Conservation (phyloP, 2,888 invertebrate genomes). For the Tipula vernalis region DNA sequence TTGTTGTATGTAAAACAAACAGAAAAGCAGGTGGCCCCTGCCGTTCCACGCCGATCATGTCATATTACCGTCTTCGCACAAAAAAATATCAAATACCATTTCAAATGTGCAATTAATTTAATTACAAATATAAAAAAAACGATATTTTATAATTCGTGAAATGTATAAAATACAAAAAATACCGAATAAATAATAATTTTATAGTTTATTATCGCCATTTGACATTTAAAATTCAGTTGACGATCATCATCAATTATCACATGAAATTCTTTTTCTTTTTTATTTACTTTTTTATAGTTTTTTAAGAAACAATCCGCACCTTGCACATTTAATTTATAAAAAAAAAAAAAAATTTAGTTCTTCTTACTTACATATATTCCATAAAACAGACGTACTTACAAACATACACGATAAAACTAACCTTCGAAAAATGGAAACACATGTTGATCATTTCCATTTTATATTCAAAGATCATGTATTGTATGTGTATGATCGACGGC, state of each 20-base stretch:
- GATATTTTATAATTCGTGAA: background rate
- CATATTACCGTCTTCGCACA: background rate
- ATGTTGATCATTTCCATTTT: background rate
- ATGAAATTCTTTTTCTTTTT: background rate
- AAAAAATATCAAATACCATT: background rate
- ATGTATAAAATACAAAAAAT: background rate
- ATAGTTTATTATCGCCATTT: background rate
- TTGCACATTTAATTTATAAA: background rate
- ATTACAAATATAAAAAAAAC: background rate
- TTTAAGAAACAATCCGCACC: background rate
- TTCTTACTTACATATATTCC: background rate
- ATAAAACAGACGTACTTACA: background rate
- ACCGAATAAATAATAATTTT: conserved; percentile 4
- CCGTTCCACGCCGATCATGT: background rate
- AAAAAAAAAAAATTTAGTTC: background rate
- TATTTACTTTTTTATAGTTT: background rate
- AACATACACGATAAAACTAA: background rate
- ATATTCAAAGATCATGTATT: background rate
- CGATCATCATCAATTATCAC: background rate
- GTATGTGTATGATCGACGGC: background rate
- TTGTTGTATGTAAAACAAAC: background rate
- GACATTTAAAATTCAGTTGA: conserved; percentile 4
- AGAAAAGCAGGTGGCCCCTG: background rate
- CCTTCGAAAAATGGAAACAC: background rate
- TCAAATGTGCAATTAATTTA: background rate